Percentiles rank a stretch among this genome's conserved stretches.
phyloP scores from a whole-genome alignment of 1,140 invertebrate genomes.

The Steinernema feltiae region DNA sequence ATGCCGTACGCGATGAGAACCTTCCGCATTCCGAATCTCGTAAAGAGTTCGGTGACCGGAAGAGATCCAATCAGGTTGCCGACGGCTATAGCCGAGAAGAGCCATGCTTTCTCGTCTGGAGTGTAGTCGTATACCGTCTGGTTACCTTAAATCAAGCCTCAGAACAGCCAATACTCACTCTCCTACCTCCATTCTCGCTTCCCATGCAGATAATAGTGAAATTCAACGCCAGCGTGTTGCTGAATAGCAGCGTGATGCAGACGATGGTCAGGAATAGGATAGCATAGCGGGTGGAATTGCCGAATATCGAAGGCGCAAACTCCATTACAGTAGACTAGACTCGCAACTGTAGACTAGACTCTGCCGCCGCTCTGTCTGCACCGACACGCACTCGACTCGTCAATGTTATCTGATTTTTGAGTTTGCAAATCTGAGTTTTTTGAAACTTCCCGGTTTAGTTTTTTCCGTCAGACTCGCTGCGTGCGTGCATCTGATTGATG shows the following conservation, averaged over 20 bases:
- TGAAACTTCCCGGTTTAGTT: too few relatives aligned
- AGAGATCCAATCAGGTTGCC: conserved; percentile 35
- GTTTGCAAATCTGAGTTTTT: too few relatives aligned
- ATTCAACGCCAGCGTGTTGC: conserved; percentile 13
- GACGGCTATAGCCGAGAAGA: conserved; percentile 37
- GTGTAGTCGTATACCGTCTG: conserved; percentile 6
- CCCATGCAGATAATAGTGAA: conserved; percentile 19
- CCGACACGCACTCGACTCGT: too few relatives aligned
- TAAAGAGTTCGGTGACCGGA: conserved; percentile 28
- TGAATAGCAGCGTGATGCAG: conserved; percentile 9
- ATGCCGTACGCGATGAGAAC: conserved; percentile 42
- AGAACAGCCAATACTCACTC: too few relatives aligned
- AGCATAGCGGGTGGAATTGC: neutral
- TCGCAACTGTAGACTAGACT: too few relatives aligned
- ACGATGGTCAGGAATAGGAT: neutral
- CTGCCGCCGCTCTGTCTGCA: too few relatives aligned
- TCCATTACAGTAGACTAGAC: too few relatives aligned
- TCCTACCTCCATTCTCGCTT: neutral
- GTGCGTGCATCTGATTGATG: too few relatives aligned
- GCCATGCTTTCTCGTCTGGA: conserved; percentile 9
- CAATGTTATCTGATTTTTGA: too few relatives aligned
- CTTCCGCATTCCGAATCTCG: conserved; percentile 31
- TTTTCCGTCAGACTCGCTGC: too few relatives aligned
- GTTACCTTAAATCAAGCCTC: conserved; percentile 12
- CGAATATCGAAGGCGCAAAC: neutral